Base-by-base conservation (phyloP, 1,140 invertebrate genomes). In the Teleogryllus occipitalis region DNA sequence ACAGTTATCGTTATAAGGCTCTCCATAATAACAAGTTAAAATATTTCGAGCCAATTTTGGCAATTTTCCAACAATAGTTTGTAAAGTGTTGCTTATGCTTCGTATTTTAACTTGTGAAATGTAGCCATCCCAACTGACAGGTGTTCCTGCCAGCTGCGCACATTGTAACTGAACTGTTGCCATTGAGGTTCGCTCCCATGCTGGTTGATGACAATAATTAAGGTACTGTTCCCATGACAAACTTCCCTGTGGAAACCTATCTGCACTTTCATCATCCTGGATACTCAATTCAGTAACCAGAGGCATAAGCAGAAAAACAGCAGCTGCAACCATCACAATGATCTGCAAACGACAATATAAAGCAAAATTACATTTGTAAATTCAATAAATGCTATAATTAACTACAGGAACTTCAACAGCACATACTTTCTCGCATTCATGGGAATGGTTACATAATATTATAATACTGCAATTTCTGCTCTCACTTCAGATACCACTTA, bases 41-140 rank as follows among this genome's bases (percentile, higher is more conserved):
- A 89, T 85, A 21, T 90, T 86, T 49, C 85, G 86, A 15, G 93
- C 78, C 83, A 88, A 86, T 3, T 85, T 82, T 0, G 93, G 93
- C 27, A 94, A 83, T 84, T 89, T 90, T 22, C 89, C 83, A 4
- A 91, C 84, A 46, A 83, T 15, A 47, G 75, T 74, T 15, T 80
- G 90, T 76, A 91, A 88, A 78, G 86, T 88, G 82, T 95, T 95
- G 21, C 85, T 85, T 2, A 93, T 87, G 14, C 87, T 89, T 74
- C 86, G 89, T 8, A 95, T 84, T 81, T 89, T 89, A 1, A 93
- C 89, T 77, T 92, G 90, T 7, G 89, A 89, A 0, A 94, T 88
- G 82, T 91, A 92, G 49, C 93, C 93, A 81, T 93, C 90, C 93
- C 93, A 94, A 65, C 89, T 88, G 7, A 94, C 87, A 2, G 87